These are phyloP conservation scores for Eupithecia pulchellata DNA, from an alignment of 2,888 invertebrate species.

Conservation along the genomic window DNA sequence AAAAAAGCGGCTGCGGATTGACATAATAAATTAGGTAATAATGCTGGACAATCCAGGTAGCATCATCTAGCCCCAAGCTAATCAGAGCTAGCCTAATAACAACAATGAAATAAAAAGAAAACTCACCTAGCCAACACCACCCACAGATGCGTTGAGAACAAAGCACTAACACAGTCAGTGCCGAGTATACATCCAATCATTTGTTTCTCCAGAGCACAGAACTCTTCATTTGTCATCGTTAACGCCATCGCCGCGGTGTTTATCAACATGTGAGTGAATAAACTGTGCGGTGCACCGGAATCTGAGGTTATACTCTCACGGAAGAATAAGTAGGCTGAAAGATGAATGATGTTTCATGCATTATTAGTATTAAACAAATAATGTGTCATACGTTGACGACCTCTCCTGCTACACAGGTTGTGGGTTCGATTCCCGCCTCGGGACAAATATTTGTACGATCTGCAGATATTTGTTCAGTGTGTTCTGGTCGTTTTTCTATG, in stretches of 20 bases:
- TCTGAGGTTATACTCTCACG: slow-evolving; percentile 50
- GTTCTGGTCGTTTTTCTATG: too few species aligned
- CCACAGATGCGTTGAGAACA: slow-evolving; percentile 73
- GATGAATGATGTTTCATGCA: neutral
- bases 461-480: too few species aligned
- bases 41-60: too few species aligned
- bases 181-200: slow-evolving; percentile 64
- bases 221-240: slow-evolving; percentile 57
- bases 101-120: neutral
- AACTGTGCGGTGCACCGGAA: slow-evolving; percentile 48
- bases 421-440: too few species aligned
- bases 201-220: slow-evolving; percentile 55
- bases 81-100: too few species aligned
- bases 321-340: slow-evolving; percentile 68
- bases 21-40: too few species aligned
- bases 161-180: slow-evolving; percentile 57
- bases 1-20: too few species aligned
- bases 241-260: slow-evolving; percentile 55
- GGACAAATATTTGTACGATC: too few species aligned
- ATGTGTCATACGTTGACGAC: too few species aligned
- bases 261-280: slow-evolving; percentile 64
- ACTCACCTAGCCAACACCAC: slow-evolving; percentile 65
- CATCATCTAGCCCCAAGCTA: too few species aligned
- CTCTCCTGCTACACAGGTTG: too few species aligned
- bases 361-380: too few species aligned